Conservation (phyloP, 2,113 vertebrate species). For the Elephas maximus region DNA sequence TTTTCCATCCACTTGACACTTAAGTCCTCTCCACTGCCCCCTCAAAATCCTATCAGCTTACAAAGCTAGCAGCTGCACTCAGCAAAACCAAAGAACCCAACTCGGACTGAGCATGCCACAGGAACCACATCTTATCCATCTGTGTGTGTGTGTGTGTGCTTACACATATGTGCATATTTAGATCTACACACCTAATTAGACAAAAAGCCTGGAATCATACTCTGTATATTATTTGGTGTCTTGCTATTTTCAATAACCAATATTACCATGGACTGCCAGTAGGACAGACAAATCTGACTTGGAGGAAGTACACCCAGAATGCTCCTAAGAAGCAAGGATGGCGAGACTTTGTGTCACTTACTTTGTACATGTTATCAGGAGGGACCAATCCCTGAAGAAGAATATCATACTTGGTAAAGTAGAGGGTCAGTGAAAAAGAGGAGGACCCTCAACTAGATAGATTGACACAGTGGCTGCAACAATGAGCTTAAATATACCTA, state of each 20-base stretch:
- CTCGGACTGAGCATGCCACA: no score
- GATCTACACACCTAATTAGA: not conserved
- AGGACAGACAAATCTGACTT: no score
- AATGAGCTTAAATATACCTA: no score
- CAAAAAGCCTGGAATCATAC: not conserved
- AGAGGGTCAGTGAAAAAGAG: no score
- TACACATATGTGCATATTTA: not conserved
- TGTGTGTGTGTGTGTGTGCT: not conserved
- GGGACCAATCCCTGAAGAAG: not conserved
- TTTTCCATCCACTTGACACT: not conserved
- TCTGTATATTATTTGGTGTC: not conserved
- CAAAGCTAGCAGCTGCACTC: not conserved
- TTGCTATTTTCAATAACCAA: not conserved
- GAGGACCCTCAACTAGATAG: no score
- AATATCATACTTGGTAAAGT: not conserved
- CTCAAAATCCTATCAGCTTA: not conserved
- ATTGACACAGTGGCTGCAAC: no score
- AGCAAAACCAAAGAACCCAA: not conserved
- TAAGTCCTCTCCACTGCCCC: not conserved
- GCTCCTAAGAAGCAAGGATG: not conserved
- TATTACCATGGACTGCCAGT: not conserved
- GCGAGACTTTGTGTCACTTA: not conserved
- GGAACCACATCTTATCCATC: not conserved
- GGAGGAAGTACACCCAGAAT: no score
- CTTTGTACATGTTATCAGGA: no score